A percentile compares a stretch with the other conserved stretches of the same genome.
phyloP scores from a whole-genome alignment of 2,113 vertebrate species.

The Oceanodroma tethys region DNA sequence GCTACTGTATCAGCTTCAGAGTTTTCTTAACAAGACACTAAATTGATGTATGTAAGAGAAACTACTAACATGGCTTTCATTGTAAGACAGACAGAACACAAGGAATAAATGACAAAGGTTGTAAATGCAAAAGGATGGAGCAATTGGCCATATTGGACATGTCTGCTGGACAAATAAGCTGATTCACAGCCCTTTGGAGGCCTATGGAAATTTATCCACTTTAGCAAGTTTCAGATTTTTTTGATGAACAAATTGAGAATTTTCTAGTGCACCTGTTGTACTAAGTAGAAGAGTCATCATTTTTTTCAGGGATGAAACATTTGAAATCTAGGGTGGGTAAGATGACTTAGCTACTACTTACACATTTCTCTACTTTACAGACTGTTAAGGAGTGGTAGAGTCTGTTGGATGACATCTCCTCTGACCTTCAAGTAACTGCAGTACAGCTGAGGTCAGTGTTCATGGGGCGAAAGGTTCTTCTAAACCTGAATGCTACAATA shows the following conservation, averaged over 20 bases:
- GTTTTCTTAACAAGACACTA: neutral
- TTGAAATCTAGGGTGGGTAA: neutral
- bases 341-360: neutral
- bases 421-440: slow-evolving; percentile 19
- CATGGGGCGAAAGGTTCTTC: neutral
- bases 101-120: neutral
- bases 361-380: neutral
- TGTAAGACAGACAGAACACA: neutral
- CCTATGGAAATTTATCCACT: neutral
- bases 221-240: neutral
- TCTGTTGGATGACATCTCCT: neutral
- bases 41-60: neutral
- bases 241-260: neutral
- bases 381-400: neutral
- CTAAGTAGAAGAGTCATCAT: neutral
- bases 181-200: neutral
- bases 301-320: neutral
- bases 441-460: neutral
- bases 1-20: neutral
- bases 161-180: neutral
- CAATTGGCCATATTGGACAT: neutral
- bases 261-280: neutral
- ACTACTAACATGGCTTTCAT: neutral
- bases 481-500: slow-evolving; percentile 25
- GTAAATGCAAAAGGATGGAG: neutral